These are phyloP conservation scores for Sinosuthora webbiana DNA, from an alignment of 2,113 vertebrate genomes.

Conservation along the genomic window DNA sequence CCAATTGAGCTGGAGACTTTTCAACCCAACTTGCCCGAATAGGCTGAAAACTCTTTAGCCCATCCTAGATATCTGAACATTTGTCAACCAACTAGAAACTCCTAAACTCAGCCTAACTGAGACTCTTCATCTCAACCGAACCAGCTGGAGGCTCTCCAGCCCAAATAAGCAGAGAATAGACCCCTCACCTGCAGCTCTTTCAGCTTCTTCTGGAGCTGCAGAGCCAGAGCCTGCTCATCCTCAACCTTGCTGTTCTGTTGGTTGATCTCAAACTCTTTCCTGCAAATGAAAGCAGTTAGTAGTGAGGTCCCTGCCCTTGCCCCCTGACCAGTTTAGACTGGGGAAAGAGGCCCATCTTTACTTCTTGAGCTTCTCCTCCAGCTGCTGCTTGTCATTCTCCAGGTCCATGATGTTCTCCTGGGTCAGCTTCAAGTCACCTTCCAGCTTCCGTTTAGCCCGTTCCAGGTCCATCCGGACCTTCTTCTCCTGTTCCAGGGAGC, in stretches of 20 bases:
- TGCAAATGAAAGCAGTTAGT: not conserved
- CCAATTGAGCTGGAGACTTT: rapidly evolving
- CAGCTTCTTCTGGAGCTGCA: conserved; percentile 87
- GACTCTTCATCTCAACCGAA: not conserved
- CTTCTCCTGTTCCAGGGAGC: conserved; percentile 82
- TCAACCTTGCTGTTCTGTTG: conserved; percentile 83
- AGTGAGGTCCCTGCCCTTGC: not conserved
- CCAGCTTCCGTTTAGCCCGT: conserved; percentile 77
- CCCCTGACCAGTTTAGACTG: not conserved
- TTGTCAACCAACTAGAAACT: not conserved
- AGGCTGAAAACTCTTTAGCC: not conserved
- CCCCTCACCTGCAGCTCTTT: conserved; percentile 85
- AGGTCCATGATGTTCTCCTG: conserved; percentile 82
- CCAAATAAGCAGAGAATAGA: not conserved
- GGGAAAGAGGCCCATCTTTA: not conserved
- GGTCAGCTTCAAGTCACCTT: conserved; percentile 77
- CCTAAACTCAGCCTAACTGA: not conserved
- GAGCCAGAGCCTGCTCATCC: conserved; percentile 81
- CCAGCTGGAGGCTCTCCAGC: not conserved
- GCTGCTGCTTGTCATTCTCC: conserved; percentile 80
- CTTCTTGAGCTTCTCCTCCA: conserved; percentile 80
- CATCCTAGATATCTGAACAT: not conserved
- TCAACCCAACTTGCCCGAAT: not conserved
- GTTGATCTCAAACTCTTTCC: conserved; percentile 81
- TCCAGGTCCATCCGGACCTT: conserved; percentile 82